These are phyloP conservation scores for Bombylius major DNA, from an alignment of 2,888 invertebrate species.

Conservation along the genomic window DNA sequence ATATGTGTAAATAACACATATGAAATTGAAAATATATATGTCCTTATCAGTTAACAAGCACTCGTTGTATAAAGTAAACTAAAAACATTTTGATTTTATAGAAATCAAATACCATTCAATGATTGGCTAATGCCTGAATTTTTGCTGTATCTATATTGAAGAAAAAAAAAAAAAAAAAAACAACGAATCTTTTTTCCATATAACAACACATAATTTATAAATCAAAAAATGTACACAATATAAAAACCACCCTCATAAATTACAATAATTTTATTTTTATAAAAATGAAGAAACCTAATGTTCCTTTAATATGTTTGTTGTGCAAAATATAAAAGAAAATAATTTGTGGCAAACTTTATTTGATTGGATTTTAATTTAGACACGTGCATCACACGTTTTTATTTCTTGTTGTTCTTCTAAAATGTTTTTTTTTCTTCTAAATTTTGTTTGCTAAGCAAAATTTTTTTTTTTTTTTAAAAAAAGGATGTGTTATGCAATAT, in stretches of 20 bases:
- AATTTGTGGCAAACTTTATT: constrained; percentile 9
- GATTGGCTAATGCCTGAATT: constrained; percentile 3
- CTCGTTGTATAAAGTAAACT: constrained; percentile 6
- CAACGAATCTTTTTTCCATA: no score
- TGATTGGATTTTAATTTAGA: constrained; percentile 13
- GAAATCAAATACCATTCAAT: constrained; percentile 8
- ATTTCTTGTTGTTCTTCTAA: not conserved
- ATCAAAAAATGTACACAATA: no score
- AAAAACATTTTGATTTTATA: constrained; percentile 3
- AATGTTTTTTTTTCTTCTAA: not conserved
- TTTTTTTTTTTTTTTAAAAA: not conserved
- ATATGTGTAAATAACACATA: no score
- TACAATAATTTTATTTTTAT: constrained; percentile 3
- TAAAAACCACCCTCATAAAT: not conserved
- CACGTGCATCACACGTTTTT: constrained; percentile 10
- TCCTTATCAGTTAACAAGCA: constrained; percentile 9
- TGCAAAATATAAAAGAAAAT: not conserved
- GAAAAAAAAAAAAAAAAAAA: not conserved
- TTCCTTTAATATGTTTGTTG: not conserved
- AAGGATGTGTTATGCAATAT: no score
- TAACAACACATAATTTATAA: no score
- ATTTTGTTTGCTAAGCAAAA: not conserved
- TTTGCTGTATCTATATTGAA: not conserved
- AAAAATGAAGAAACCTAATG: not conserved
- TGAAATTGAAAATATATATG: not conserved